Evolutionary conservation across 2,888 invertebrate species (phyloP).

Genomic region (Mamestra brassicae): DNA sequence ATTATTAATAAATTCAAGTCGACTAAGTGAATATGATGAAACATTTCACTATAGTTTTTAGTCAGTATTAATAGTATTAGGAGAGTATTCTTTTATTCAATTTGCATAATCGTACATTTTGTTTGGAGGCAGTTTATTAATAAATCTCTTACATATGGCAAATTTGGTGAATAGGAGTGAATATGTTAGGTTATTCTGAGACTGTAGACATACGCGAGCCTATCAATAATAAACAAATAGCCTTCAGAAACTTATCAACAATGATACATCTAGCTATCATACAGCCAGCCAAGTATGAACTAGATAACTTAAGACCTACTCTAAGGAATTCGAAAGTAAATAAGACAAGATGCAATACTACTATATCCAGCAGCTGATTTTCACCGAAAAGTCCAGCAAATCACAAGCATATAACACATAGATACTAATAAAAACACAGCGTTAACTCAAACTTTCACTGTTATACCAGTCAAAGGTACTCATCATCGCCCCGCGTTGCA

Average conservation of each 20-base stretch:
- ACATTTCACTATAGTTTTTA: neutral
- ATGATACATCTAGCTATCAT: too few species aligned
- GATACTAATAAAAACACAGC: slow-evolving; percentile 5
- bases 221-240: too few species aligned
- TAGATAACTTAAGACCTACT: neutral
- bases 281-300: neutral
- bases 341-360: neutral
- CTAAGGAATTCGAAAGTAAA: slow-evolving; percentile 26
- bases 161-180: too few species aligned
- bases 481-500: slow-evolving; percentile 26
- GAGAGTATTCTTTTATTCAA: neutral
- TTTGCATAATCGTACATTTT: neutral
- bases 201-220: too few species aligned
- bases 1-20: neutral
- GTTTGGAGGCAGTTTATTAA: neutral
- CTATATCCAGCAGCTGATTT: neutral
- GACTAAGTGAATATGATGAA: slow-evolving; percentile 21
- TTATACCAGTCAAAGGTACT: slow-evolving; percentile 32
- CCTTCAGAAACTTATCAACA: too few species aligned
- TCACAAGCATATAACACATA: neutral
- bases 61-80: neutral
- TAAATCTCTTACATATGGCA: too few species aligned
- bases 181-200: too few species aligned
- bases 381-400: neutral
- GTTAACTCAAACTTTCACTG: slow-evolving; percentile 58